phyloP scores from a whole-genome alignment of 1,140 invertebrate species.

The Ruditapes philippinarum region DNA sequence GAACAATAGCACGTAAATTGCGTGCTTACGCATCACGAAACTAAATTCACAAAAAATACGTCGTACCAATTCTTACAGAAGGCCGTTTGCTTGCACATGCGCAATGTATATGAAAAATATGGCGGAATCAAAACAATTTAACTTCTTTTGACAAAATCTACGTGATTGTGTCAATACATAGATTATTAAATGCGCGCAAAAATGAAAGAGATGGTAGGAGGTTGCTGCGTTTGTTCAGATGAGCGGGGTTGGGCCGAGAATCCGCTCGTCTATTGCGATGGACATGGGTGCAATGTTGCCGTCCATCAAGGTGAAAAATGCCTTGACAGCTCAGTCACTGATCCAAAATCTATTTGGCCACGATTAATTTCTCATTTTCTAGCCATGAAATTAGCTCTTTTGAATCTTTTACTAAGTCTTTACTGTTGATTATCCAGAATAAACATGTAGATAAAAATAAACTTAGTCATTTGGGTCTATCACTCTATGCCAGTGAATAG shows the following conservation, averaged over 20 bases:
- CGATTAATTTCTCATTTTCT: no score
- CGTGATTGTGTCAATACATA: constrained; percentile 4
- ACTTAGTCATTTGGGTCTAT: no score
- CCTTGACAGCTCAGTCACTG: no score
- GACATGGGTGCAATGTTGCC: constrained; percentile 98
- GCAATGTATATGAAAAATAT: constrained; percentile 39
- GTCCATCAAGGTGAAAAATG: constrained; percentile 96
- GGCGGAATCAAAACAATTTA: constrained; percentile 31
- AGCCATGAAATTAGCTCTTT: no score
- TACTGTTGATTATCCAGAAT: no score
- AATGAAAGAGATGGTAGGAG: constrained; percentile 97
- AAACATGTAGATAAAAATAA: no score
- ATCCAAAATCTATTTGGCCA: no score
- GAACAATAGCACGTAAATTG: no score
- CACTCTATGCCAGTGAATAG: no score
- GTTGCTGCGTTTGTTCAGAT: constrained; percentile 99
- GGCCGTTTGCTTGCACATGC: neutral
- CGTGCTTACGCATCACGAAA: no score
- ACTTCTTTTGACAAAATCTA: constrained; percentile 16
- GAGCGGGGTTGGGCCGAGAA: constrained; percentile 99
- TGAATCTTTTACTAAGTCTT: no score
- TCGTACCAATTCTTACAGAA: neutral
- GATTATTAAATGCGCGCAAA: constrained; percentile 48
- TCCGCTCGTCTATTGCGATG: constrained; percentile 99
- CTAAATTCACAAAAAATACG: no score